phyloP scores from a whole-genome alignment of 2,797 vertebrate species.

The Anabacerthia variegaticeps region DNA sequence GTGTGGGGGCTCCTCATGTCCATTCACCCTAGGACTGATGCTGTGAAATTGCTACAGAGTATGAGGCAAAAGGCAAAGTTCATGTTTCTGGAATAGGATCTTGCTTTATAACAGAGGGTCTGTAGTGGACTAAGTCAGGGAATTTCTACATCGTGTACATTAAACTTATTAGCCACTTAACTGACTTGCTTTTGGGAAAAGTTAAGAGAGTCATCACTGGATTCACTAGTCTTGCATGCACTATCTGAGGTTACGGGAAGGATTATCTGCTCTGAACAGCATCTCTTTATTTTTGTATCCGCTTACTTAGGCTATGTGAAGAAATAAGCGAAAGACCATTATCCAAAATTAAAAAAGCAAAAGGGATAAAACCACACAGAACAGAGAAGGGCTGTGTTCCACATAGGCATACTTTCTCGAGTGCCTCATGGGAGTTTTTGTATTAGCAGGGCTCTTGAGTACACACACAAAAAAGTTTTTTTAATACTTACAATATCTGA shows the following conservation, averaged over 20 bases:
- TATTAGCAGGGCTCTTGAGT: background rate
- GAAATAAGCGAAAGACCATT: background rate
- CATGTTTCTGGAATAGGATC: background rate
- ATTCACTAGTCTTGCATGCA: background rate
- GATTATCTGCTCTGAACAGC: background rate
- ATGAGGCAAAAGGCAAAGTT: background rate
- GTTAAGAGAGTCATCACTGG: background rate
- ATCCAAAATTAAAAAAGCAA: background rate
- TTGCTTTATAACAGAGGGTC: background rate
- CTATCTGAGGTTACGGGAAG: background rate
- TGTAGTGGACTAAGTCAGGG: background rate
- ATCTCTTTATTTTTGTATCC: background rate
- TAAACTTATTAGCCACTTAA: background rate
- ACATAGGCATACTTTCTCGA: background rate
- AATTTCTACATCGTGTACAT: background rate
- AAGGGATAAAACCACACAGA: background rate
- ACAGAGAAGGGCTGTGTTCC: background rate
- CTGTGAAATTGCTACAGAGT: fast-evolving
- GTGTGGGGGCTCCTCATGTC: background rate
- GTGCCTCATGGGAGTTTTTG: background rate
- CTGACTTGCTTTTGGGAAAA: background rate
- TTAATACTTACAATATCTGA: background rate
- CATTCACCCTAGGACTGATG: background rate
- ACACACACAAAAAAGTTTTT: background rate
- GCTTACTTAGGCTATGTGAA: background rate